Evolutionary conservation across 2,888 invertebrate genomes (phyloP).

Genomic region (Osmoderma eremita): DNA sequence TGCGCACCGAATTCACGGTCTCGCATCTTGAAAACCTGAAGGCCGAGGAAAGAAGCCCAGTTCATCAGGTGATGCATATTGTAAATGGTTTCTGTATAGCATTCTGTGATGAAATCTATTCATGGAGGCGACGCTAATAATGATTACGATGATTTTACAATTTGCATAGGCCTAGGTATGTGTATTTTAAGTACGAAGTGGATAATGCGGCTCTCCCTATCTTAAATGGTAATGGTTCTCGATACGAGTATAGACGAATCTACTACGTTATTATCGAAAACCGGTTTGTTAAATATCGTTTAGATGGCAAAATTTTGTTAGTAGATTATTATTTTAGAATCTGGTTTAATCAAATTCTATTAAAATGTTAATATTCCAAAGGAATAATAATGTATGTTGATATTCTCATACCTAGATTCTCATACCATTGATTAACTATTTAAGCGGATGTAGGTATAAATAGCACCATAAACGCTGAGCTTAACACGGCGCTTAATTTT

Average conservation of each 20-base stretch:
- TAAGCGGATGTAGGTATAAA: too few species aligned
- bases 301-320: neutral
- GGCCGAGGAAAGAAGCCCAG: conserved; percentile 32
- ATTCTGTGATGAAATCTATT: conserved; percentile 18
- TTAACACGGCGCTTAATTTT: too few species aligned
- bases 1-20: conserved; percentile 39
- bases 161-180: conserved; percentile 24
- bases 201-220: conserved; percentile 7
- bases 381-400: too few species aligned
- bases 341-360: conserved; percentile 2
- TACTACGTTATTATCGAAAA: conserved; percentile 10
- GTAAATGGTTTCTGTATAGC: conserved; percentile 1
- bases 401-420: too few species aligned
- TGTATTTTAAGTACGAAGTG: conserved; percentile 9
- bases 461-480: too few species aligned
- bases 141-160: conserved; percentile 30
- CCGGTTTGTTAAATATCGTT: conserved; percentile 26
- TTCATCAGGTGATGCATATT: conserved; percentile 15
- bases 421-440: too few species aligned
- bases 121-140: conserved; percentile 19
- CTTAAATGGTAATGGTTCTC: conserved; percentile 22
- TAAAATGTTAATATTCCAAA: neutral
- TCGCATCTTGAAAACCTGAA: conserved; percentile 35
- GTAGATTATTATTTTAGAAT: conserved; percentile 5
- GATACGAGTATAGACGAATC: conserved; percentile 11